Evolutionary conservation across 2,888 invertebrate genomes (phyloP).

Genomic region (Allygus modestus): DNA sequence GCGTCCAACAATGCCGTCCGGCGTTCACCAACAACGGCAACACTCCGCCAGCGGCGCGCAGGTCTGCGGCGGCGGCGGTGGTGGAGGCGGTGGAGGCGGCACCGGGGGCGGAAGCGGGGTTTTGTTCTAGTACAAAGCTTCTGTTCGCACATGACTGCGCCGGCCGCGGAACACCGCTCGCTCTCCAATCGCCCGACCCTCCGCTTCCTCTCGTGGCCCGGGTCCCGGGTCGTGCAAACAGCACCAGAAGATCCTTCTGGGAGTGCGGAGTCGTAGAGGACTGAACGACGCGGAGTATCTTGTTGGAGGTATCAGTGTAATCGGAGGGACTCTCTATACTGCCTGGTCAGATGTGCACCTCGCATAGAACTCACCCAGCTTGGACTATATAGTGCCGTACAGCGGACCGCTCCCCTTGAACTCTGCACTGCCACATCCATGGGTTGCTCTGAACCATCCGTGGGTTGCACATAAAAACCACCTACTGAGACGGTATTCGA

Average conservation of each 20-base stretch:
- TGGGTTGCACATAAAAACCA: too few species aligned
- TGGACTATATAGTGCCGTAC: too few species aligned
- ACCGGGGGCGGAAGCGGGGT: constrained; percentile 37
- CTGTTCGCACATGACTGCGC: constrained; percentile 48
- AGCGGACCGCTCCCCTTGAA: too few species aligned
- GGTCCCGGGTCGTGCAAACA: background rate
- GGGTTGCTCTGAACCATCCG: too few species aligned
- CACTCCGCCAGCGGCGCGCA: constrained; percentile 1
- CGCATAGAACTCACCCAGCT: too few species aligned
- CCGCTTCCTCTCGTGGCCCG: constrained; percentile 21
- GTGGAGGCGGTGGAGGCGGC: background rate
- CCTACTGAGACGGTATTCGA: too few species aligned
- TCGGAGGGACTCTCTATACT: too few species aligned
- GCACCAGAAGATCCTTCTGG: background rate
- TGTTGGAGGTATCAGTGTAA: too few species aligned
- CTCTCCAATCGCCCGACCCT: background rate
- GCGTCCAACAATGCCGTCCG: background rate
- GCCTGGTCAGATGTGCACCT: too few species aligned
- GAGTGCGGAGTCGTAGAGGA: too few species aligned
- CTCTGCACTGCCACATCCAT: too few species aligned
- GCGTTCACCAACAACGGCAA: background rate
- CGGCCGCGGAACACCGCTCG: constrained; percentile 10
- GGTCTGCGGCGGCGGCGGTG: background rate
- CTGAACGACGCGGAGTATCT: too few species aligned
- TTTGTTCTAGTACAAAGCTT: constrained; percentile 48